Evolutionary conservation across 2,888 invertebrate species (phyloP), one percentile per base, ranked within the genome.

Genomic region (Amiota communis): DNA sequence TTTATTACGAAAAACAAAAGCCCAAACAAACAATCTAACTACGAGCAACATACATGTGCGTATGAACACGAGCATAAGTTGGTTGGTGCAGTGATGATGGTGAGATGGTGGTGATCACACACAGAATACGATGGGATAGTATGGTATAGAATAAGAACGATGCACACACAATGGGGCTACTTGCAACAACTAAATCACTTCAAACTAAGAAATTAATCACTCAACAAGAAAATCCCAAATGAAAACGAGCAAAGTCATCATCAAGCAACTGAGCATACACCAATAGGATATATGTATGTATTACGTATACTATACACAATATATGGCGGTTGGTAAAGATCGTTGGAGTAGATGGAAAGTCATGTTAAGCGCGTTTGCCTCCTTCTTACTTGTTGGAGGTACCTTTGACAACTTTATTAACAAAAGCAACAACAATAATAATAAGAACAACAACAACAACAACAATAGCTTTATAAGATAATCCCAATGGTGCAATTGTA

Each of bases 381-480:
- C 8, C 15, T n/a, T 2, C 17, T 17, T n/a, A 59, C 12, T 11
- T 59, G 23, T 12, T 59, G 59, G 8, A 13, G 51, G 80, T 83
- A 83, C 82, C 83, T 83, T 83, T 83, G 82, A 83, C 83, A 83
- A 83, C 75, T 84, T 83, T 81, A 83, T 83, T 84, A 81, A 83
- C 82, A 83, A 78, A 76, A 76, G 77, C 84, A 84, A 78, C 80
- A 83, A 80, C 46, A 63, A 20, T 74, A 76, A 70, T 59, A 57
- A 71, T 72, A 65, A 53, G 71, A 48, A 53, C 48, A 48, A 56
- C 73, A 70, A 48, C 73, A 73, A 74, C 72, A 72, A 71, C 61
- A 71, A 65, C 4, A 51, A 59, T 56, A 46, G 75, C 71, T 73
- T 56, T 69, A 72, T 72, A 73, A 72, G 80, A 81, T 84, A 84